Evolutionary conservation across 2,797 vertebrate genomes (phyloP).

Genomic region (Alcedo quadribrachys): DNA sequence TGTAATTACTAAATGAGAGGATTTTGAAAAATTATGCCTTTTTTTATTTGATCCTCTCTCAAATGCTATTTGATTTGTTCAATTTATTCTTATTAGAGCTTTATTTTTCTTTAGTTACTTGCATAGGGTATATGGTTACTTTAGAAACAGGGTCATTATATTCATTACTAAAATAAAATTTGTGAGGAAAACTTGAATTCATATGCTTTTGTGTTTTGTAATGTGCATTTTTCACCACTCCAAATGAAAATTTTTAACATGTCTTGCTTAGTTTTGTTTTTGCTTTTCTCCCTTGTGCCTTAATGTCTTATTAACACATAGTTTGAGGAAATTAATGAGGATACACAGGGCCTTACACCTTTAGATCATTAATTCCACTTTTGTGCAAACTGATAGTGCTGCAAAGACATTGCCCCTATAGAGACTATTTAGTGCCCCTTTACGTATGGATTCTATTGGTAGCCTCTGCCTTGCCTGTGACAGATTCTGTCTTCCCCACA

Average conservation of each 20-base stretch:
- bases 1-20: background rate
- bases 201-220: background rate
- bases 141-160: background rate
- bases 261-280: background rate
- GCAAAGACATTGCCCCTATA: background rate
- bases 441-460: background rate
- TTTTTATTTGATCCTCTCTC: background rate
- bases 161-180: background rate
- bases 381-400: background rate
- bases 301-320: background rate
- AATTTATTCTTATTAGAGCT: background rate
- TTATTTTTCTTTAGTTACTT: background rate
- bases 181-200: background rate
- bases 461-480: background rate
- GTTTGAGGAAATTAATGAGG: background rate
- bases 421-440: background rate
- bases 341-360: background rate
- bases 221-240: background rate
- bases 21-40: accelerated
- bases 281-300: background rate
- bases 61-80: background rate
- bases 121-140: background rate
- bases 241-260: background rate
- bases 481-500: background rate
- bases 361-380: background rate